Conservation (phyloP, 1,140 invertebrate genomes). For the Caenorhabditis inopinata region DNA sequence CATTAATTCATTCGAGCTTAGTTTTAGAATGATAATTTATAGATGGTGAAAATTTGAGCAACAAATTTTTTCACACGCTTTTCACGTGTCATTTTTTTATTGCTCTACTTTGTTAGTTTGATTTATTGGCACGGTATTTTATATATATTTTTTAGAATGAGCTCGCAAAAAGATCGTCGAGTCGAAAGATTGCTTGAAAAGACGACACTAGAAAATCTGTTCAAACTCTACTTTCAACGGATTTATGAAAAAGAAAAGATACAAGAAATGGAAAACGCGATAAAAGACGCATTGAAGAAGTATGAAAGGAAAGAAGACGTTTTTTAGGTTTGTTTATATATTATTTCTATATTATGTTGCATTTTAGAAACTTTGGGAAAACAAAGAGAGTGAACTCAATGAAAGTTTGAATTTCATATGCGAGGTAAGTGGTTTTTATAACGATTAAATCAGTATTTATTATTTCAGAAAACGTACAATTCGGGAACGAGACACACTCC, state of each 20-base stretch:
- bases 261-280: background rate
- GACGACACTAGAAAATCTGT: background rate
- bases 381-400: background rate
- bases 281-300: background rate
- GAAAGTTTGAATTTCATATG: background rate
- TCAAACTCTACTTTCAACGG: background rate
- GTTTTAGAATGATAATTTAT: no score
- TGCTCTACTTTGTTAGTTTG: no score
- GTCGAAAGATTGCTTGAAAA: background rate
- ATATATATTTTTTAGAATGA: no score
- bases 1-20: no score
- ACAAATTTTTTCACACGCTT: no score
- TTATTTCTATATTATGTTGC: background rate
- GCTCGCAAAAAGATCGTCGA: background rate
- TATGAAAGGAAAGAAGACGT: background rate
- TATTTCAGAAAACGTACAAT: background rate
- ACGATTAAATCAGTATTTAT: constrained; percentile 9
- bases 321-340: background rate
- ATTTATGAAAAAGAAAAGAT: background rate
- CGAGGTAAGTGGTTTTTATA: background rate
- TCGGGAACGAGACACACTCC: background rate
- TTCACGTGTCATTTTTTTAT: no score
- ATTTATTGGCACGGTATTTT: no score
- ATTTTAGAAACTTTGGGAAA: constrained; percentile 13
- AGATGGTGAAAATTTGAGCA: no score